Base-by-base conservation (phyloP, 2,113 vertebrate species). In the Castor canadensis region DNA sequence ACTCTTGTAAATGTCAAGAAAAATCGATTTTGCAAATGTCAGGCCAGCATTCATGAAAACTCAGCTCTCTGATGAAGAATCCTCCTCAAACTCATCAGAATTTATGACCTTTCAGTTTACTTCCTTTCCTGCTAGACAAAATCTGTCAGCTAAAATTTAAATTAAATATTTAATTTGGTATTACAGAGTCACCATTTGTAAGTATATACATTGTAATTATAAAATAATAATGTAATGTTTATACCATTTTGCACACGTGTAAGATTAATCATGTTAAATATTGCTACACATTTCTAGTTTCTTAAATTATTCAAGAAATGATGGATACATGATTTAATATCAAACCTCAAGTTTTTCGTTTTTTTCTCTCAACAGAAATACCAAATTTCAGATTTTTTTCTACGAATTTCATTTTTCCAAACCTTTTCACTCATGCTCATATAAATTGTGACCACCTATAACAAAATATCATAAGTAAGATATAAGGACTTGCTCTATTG, bases 11-110 rank as follows among this genome's bases (percentile, higher is more conserved):
- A 98, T 98, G 98, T 98, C 98, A 98, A 97, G 98, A 98, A 96
- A 98, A 98, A 99, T 98, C 98, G 98, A 97, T 98, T 98, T 98
- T 98, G 86, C 93, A 98, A 98, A 98, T 98, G 97, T 98, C 98
- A 98, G 67, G 91, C 40, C 0, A 0, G 88, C 93, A 95, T 98
- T 98, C 98, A 97, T 96, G 96, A 98, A 98, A 98, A 72, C 88
- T 94, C 38, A 90, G 19, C n/a, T 97, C 85, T 97, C 91, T 96
- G 67, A 87, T 71, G 85, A 94, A 96, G 40, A 26, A 95, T 95
- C 19, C 6, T 95, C 24, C 94, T 84, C 35, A 96, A 97, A 98
- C 97, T 97, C 93, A 93, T 97, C 95, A 94, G 96, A 94, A 95
- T 43, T 67, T 96, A 54, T 11, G 85, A 49, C 35, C 43, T 43